phyloP scores from a whole-genome alignment of 1,140 invertebrate genomes.

The Theocolax elegans region DNA sequence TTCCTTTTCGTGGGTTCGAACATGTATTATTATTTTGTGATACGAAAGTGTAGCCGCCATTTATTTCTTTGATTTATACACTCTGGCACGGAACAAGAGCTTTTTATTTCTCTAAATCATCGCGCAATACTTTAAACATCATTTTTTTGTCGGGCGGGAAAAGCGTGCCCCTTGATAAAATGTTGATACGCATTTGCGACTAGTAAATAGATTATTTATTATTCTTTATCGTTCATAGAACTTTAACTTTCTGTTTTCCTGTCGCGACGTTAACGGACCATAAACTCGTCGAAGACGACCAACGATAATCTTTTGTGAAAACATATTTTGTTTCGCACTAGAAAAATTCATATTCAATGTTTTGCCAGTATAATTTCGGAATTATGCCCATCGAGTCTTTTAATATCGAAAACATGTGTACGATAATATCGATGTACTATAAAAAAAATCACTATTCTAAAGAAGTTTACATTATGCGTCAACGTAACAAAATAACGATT shows the following conservation, averaged over 20 bases:
- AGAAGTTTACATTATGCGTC: conserved; percentile 54
- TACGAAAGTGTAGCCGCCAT: conserved; percentile 21
- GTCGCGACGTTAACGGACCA: not conserved
- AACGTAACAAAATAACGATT: conserved; percentile 55
- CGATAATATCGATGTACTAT: conserved; percentile 49
- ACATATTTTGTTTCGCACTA: not conserved
- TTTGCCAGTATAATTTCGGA: not conserved
- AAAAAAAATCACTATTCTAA: conserved; percentile 56
- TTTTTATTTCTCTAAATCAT: too few relatives aligned
- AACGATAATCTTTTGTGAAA: not conserved
- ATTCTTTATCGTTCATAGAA: not conserved
- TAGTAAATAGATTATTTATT: too few relatives aligned
- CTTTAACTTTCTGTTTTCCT: too few relatives aligned
- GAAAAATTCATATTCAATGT: not conserved
- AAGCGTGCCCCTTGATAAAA: not conserved
- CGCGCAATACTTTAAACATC: too few relatives aligned
- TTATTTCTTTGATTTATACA: not conserved
- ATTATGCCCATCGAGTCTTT: conserved; percentile 29
- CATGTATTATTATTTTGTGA: conserved; percentile 32
- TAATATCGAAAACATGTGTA: conserved; percentile 28
- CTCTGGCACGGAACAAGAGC: too few relatives aligned
- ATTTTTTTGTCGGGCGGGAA: too few relatives aligned
- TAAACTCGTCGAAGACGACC: not conserved
- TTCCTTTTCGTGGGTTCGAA: conserved; percentile 6
- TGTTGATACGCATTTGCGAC: conserved; percentile 1